Base-by-base conservation (phyloP, 37 sponge, comb jelly and placozoan genomes). In the Amphimedon queenslandica region DNA sequence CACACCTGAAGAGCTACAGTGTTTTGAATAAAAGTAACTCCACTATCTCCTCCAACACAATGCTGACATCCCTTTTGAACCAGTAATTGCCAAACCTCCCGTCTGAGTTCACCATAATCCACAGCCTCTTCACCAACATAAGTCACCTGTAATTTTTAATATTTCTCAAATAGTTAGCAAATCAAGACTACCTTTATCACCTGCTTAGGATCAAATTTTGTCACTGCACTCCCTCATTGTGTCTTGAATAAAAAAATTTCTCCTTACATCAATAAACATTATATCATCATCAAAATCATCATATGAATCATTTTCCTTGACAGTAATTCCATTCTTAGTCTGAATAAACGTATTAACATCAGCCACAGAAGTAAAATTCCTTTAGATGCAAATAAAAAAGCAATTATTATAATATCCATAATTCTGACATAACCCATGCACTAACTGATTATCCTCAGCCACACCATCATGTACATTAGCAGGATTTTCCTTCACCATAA, bases 111-210 rank as follows among this genome's bases (percentile, higher is more conserved):
- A 10, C 74, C 74, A 21, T 58, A 57, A 24, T 73, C 74, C 36
- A 73, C 74, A 32, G 74, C 74, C 21, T 13, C 4, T 34, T 73
- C 74, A 57, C 74, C 72, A 31, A 73, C 61, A 73, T 42, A 70
- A 53, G 13, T 41, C 29, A 70, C 71, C 71, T 70, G 8, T n/a
- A 43, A 25, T 13, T 6, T 6, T 3, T 23, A 43, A 70, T n/a
- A 3, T 20, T 18, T 43, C 6, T 3, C 55, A 70, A 13, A n/a
- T 42, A 6, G 42, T 70, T 43, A 13, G 27, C 29, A 42, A 23
- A 4, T 13, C 3, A 13, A 42, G n/a, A 43, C 23, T 11, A 70
- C 71, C 71, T 42, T 42, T 6, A 70, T 40, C 13, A 70, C 10
- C 28, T 42, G 4, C 3, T 40, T 43, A 16, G 51, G 55, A 43